Evolutionary conservation across 2,888 invertebrate species (phyloP).

Genomic region (Agapostemon virescens): DNA sequence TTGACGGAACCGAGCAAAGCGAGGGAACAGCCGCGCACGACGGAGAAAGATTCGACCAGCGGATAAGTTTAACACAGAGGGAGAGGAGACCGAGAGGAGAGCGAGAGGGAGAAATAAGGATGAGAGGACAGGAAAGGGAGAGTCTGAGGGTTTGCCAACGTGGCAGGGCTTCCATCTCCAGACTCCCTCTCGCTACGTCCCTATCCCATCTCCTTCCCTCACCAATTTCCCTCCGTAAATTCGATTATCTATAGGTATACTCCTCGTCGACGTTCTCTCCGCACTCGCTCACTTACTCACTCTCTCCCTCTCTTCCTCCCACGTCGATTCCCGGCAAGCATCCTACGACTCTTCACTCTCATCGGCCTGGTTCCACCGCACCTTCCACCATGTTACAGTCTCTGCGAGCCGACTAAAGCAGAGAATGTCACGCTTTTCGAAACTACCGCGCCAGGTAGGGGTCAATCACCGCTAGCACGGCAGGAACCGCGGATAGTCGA

Average conservation of each 20-base stretch:
- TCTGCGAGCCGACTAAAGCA: conserved; percentile 35
- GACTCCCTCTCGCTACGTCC: conserved; percentile 59
- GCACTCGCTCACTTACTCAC: neutral
- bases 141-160: conserved; percentile 73
- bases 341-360: conserved; percentile 47
- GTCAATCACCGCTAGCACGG: conserved; percentile 35
- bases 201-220: conserved; percentile 66
- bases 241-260: conserved; percentile 76
- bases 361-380: conserved; percentile 42
- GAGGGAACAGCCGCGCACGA: conserved; percentile 10
- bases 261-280: conserved; percentile 43
- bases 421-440: conserved; percentile 46
- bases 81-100: neutral
- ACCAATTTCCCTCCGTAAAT: conserved; percentile 77
- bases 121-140: conserved; percentile 36
- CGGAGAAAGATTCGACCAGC: conserved; percentile 9
- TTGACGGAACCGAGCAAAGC: conserved; percentile 52
- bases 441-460: conserved; percentile 48
- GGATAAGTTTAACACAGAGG: conserved; percentile 27
- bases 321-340: conserved; percentile 3
- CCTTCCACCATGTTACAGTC: conserved; percentile 28
- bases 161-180: conserved; percentile 70
- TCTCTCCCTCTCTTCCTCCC: neutral
- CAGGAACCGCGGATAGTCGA: neutral
- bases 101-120: conserved; percentile 17